These are phyloP conservation scores for Eupithecia subfuscata DNA, from an alignment of 2,888 invertebrate species.

Conservation along the genomic window DNA sequence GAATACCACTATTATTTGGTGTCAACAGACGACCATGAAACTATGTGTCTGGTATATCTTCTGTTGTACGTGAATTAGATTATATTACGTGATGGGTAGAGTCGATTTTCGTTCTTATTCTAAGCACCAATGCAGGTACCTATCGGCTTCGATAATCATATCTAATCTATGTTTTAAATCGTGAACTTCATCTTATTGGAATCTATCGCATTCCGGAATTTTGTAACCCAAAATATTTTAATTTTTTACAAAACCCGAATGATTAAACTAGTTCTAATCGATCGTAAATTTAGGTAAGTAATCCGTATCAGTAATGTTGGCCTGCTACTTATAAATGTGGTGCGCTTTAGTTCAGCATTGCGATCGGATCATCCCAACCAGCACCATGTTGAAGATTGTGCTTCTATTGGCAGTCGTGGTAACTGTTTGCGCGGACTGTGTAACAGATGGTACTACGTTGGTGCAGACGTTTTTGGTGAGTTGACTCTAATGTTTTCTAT, in stretches of 20 bases:
- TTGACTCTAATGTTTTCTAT: not conserved
- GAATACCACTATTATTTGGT: not conserved
- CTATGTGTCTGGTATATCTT: not conserved
- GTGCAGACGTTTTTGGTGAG: conserved; percentile 56
- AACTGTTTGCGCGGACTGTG: conserved; percentile 30
- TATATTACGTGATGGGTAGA: not conserved
- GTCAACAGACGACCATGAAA: not conserved
- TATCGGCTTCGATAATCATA: not conserved
- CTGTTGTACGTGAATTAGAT: not conserved
- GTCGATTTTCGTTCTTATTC: not conserved
- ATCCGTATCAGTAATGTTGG: not conserved
- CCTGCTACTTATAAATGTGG: not conserved
- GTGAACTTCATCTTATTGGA: not conserved
- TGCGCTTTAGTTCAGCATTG: not conserved
- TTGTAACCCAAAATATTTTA: not conserved
- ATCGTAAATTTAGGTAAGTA: conserved; percentile 6
- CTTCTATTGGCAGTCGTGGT: conserved; percentile 29
- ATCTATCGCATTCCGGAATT: not conserved
- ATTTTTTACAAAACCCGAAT: not conserved
- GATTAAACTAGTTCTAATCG: not conserved
- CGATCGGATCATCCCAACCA: not conserved
- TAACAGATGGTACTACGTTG: conserved; percentile 49
- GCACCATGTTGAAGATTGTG: conserved; percentile 30
- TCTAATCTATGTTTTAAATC: not conserved
- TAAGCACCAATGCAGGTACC: not conserved